phyloP scores from a whole-genome alignment of 2,797 vertebrate genomes.

The Iguana delicatissima region DNA sequence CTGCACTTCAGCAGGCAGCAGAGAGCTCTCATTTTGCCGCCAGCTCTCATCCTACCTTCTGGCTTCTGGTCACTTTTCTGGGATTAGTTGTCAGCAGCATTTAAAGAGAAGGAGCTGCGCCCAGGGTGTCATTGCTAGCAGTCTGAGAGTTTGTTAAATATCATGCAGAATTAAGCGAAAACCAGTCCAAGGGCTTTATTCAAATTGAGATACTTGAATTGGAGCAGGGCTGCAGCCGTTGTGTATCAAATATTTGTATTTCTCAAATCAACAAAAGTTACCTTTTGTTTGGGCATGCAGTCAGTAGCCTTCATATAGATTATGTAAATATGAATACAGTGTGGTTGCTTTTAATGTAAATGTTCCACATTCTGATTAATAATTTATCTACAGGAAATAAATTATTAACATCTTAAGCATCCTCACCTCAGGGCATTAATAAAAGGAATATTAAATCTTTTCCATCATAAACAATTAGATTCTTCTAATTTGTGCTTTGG shows the following conservation, averaged over 20 bases:
- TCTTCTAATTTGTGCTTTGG: constrained; percentile 54
- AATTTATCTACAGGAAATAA: constrained; percentile 59
- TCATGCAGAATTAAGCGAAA: background rate
- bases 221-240: background rate
- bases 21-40: background rate
- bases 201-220: background rate
- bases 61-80: background rate
- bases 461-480: constrained; percentile 46
- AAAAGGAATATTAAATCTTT: constrained; percentile 46
- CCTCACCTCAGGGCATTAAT: constrained; percentile 24
- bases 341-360: constrained; percentile 51
- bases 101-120: background rate
- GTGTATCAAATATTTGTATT: background rate
- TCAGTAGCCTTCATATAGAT: background rate
- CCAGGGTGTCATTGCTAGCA: background rate
- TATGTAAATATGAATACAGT: constrained; percentile 39
- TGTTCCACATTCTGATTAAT: constrained; percentile 36
- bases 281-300: background rate
- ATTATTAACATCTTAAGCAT: constrained; percentile 52
- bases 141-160: background rate
- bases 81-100: background rate
- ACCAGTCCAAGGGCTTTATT: background rate
- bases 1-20: background rate
- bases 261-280: background rate
- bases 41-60: background rate